Conservation (phyloP, 2,113 vertebrate genomes). For the Poecilia latipinna region DNA sequence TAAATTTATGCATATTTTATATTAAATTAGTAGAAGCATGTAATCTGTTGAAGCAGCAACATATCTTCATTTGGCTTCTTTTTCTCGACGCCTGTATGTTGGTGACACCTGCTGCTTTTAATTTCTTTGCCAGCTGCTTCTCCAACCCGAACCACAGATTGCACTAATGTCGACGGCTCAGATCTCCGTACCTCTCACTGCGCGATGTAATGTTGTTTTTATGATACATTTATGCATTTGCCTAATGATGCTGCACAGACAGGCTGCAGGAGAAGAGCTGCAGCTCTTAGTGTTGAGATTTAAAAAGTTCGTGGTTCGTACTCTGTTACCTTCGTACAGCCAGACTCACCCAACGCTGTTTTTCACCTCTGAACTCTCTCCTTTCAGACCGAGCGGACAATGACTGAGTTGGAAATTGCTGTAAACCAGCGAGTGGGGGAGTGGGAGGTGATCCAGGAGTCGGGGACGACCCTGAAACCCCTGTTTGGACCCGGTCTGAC, state of each 20-base stretch:
- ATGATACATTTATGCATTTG: constrained; percentile 38
- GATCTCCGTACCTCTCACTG: constrained; percentile 30
- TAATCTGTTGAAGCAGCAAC: not conserved
- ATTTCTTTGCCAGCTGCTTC: constrained; percentile 41
- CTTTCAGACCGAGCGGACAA: constrained; percentile 94
- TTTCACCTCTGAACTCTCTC: not conserved
- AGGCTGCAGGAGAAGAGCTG: constrained; percentile 21
- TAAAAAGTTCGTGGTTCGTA: constrained; percentile 2
- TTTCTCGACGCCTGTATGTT: constrained; percentile 21
- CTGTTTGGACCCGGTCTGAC: constrained; percentile 93
- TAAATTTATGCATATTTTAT: not conserved
- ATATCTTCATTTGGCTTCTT: not conserved
- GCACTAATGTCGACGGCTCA: constrained; percentile 15
- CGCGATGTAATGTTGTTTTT: constrained; percentile 32
- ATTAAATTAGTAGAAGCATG: not conserved
- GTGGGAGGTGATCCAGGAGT: constrained; percentile 99
- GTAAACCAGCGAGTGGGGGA: constrained; percentile 98
- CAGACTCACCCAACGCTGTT: not conserved
- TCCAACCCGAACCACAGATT: constrained; percentile 4
- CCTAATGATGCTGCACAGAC: constrained; percentile 48
- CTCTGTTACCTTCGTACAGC: constrained; percentile 12
- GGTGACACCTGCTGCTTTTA: constrained; percentile 13
- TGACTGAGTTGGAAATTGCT: constrained; percentile 98
- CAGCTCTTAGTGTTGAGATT: constrained; percentile 21
- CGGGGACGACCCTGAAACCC: constrained; percentile 89